Base-by-base conservation (phyloP, 2,797 vertebrate species). In the Sitta carolinensis region DNA sequence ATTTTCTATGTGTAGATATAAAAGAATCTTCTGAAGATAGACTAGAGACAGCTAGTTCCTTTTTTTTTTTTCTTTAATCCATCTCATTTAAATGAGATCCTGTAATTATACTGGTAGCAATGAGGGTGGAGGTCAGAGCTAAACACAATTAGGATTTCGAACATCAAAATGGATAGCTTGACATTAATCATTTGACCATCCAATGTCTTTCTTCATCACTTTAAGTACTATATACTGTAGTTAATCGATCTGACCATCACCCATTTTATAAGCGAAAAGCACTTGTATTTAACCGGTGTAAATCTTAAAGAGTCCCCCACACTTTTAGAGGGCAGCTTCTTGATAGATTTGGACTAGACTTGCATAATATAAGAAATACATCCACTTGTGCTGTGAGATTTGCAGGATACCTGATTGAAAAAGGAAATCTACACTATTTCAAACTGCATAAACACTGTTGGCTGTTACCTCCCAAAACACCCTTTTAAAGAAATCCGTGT, bases 201-300 rank as follows among this genome's bases (percentile, higher is more conserved):
- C 85, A 90, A 91, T 95, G 88, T 93, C 87, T 94, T 94, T 96
- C 87, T 92, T 94, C 87, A 90, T 97, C 89, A 88, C 87, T 94
- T 93, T 73, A 86, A 94, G 87, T 95, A 94, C 91, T 80, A 90
- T 52, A 92, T 93, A 90, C 61, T 72, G 64, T 80, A 93, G 70
- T 96, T 96, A 93, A 95, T 94, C 27, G 83, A 96, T 97, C 92
- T 93, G 83, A 86, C 83, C 50, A 2, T 77, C 58, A 84, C 66
- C 64, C 66, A 58, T 95, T 88, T 93, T 92, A 90, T 96, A 77
- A 87, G 81, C 1, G 3, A 96, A 90, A 96, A 84, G 74, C 80
- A 83, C 63, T 95, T 58, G 64, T 69, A 92, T 51, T 63, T 83
- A 93, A 92, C 64, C 2, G 4, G 8, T 54, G 73, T 89, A 84